phyloP scores from a whole-genome alignment of 2,888 invertebrate genomes.

The Cephus runcator region DNA sequence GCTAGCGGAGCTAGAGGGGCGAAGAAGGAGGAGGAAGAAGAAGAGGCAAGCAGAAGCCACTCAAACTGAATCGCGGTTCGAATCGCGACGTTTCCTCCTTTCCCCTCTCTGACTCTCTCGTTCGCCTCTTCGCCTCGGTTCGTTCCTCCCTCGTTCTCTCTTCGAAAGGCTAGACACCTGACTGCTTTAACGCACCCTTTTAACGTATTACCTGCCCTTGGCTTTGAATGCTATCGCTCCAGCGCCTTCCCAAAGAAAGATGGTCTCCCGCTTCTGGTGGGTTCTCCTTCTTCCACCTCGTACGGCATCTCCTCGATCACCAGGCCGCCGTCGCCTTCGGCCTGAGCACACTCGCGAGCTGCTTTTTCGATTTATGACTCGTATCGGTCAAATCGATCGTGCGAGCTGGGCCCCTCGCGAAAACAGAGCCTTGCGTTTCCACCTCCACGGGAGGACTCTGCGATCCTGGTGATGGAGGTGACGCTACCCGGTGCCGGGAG shows the following conservation, averaged over 20 bases:
- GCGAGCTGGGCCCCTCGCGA: background rate
- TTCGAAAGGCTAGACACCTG: slow-evolving; percentile 36
- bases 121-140: background rate
- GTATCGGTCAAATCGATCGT: background rate
- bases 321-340: background rate
- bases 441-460: background rate
- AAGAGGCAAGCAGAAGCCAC: slow-evolving; percentile 18
- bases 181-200: slow-evolving; percentile 42
- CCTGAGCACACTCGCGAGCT: background rate
- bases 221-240: slow-evolving; percentile 42
- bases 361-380: background rate
- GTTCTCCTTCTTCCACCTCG: background rate
- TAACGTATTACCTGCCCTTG: slow-evolving; percentile 39
- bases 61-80: slow-evolving; percentile 28
- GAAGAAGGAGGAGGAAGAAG: background rate
- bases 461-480: background rate
- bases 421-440: background rate
- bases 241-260: slow-evolving; percentile 24
- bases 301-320: background rate
- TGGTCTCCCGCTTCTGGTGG: slow-evolving; percentile 5
- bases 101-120: background rate
- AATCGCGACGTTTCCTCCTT: slow-evolving; percentile 49
- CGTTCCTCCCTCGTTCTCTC: background rate
- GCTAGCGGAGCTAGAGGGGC: background rate
- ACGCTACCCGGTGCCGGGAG: background rate